A percentile compares a stretch with the other conserved stretches of the same genome.
phyloP scores from a whole-genome alignment of 2,888 invertebrate species.

The Nemurella pictetii region DNA sequence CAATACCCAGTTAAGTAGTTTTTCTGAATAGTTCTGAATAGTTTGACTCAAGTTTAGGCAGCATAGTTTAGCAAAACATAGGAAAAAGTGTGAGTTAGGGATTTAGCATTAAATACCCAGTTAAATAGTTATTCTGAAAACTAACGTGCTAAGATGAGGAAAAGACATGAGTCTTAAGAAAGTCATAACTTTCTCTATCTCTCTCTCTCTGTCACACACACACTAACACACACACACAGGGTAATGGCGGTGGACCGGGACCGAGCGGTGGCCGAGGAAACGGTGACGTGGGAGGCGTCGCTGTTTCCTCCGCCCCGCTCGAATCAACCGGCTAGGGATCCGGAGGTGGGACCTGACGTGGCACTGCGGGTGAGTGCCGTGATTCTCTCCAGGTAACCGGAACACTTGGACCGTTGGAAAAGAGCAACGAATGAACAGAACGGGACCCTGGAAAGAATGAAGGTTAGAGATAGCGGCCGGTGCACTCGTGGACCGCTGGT shows the following conservation, averaged over 20 bases:
- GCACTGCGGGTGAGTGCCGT: constrained; percentile 22
- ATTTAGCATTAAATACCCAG: no score
- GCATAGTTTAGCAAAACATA: no score
- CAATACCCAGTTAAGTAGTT: no score
- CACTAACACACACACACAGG: not conserved
- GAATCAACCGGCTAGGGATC: not conserved
- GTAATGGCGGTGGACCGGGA: not conserved
- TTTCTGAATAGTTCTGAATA: no score
- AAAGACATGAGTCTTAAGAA: no score
- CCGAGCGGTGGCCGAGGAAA: not conserved
- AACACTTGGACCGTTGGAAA: not conserved
- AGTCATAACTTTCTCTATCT: not conserved
- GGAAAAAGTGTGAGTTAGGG: no score
- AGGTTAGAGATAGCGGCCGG: constrained; percentile 13
- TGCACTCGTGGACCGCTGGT: not conserved
- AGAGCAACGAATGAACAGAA: not conserved
- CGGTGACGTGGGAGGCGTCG: not conserved
- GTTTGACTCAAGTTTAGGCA: no score
- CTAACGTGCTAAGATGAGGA: no score
- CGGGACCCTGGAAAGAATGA: constrained; percentile 12
- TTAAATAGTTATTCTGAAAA: no score
- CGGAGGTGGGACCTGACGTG: constrained; percentile 12
- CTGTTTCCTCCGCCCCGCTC: not conserved
- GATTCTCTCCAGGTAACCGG: not conserved
- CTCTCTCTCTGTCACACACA: not conserved